These are phyloP conservation scores for Tapera naevia DNA, from an alignment of 2,797 vertebrate genomes.

Conservation along the genomic window DNA sequence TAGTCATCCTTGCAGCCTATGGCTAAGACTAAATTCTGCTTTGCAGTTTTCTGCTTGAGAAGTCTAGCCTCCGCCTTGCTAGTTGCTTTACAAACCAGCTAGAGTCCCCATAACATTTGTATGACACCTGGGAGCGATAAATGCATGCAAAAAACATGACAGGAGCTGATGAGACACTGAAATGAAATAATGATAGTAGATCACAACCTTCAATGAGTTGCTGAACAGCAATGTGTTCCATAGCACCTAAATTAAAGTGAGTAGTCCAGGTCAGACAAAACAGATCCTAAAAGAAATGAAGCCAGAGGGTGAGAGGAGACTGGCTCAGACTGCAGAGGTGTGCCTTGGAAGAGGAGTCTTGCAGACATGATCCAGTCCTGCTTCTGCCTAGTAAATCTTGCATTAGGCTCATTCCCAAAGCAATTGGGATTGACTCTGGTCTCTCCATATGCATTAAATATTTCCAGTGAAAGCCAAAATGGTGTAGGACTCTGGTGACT, in stretches of 20 bases:
- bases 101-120: not conserved
- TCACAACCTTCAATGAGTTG: not conserved
- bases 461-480: not conserved
- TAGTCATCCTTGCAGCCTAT: not conserved
- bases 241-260: not conserved
- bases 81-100: not conserved
- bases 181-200: slow-evolving; percentile 5
- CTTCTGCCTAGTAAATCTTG: not conserved
- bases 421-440: not conserved
- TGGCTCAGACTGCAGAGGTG: not conserved
- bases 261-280: not conserved
- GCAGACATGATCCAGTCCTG: not conserved
- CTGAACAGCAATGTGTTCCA: not conserved
- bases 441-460: not conserved
- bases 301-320: not conserved
- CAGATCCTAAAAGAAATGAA: not conserved
- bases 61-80: not conserved
- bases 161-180: slow-evolving; percentile 1
- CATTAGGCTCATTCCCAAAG: not conserved
- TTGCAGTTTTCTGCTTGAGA: not conserved
- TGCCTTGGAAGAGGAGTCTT: not conserved
- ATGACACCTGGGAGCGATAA: slow-evolving; percentile 21
- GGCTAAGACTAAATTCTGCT: slow-evolving; percentile 17
- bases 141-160: not conserved
- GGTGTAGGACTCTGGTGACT: not conserved